Base-by-base conservation (phyloP, 2,797 vertebrate genomes). In the Chloroceryle amazona region DNA sequence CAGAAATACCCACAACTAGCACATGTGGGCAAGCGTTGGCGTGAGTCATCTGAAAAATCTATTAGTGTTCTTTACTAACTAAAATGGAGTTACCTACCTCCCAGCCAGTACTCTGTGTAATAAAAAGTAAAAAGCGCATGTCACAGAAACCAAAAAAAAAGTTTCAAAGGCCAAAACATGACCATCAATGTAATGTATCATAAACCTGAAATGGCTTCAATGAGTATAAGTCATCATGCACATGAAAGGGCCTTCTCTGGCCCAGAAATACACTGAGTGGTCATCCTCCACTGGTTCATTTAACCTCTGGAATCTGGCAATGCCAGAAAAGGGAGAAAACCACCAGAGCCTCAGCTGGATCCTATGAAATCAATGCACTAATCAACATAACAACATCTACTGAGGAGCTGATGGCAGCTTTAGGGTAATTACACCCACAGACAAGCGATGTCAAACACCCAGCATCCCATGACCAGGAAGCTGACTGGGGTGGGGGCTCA, bases 81-180 rank as follows among this genome's bases (percentile, higher is more conserved):
- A 98, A 98, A 98, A 97, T 81, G 97, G 92, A 97, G 86, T 98
- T 98, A 99, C 99, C 99, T 99, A 99, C 99, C 99, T 99, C 99
- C 99, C 99, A 99, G 99, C 99, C 99, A 99, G 99, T 99, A 98
- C 99, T 99, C 99, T 99, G 99, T 99, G 98, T 99, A 98, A 99
- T 98, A 99, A 98, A 99, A 98, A 99, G 97, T 98, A 98, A 98
- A 98, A 99, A 99, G 98, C 95, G 97, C 97, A 98, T 97, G 98
- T 98, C 98, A 98, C 97, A 97, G 97, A 97, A 97, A 96, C 97
- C 49, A 95, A 94, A 93, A 93, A 92, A 83, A 83, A 37, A 91
- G 78, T 81, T 97, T 93, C 66, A 98, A 96, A 97, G 90, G 97
- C 89, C 96, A 98, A 96, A 98, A 93, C 85, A 97, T 13, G 90